Percentiles rank a stretch among this genome's conserved stretches.
Evolutionary conservation across 2,113 vertebrate genomes (phyloP).

Genomic region (Neomonachus schauinslandi): DNA sequence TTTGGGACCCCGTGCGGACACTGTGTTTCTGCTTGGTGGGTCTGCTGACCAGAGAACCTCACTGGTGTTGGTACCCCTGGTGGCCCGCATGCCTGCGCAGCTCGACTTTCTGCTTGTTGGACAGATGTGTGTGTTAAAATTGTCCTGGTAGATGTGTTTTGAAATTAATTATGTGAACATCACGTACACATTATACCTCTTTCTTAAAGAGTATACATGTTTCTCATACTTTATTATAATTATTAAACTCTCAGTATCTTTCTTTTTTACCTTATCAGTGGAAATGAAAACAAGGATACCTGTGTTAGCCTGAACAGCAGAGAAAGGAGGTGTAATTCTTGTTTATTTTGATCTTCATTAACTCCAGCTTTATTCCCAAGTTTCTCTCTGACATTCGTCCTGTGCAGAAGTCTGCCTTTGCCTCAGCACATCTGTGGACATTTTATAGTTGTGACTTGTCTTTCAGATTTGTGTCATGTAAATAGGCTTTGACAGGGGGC

Average conservation of each 20-base stretch:
- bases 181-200: background rate
- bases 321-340: background rate
- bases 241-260: background rate
- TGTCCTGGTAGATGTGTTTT: background rate
- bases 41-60: background rate
- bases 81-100: background rate
- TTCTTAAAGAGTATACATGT: background rate
- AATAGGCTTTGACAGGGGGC: conserved; percentile 48
- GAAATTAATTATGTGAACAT: background rate
- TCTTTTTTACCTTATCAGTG: background rate
- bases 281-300: conserved; percentile 23
- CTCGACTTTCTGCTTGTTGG: background rate
- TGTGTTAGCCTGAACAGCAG: background rate
- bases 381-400: background rate
- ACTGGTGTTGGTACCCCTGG: background rate
- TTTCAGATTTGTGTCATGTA: conserved; percentile 66
- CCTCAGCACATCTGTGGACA: background rate
- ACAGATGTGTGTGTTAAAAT: background rate
- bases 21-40: background rate
- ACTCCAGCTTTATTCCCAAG: background rate
- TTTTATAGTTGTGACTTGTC: background rate
- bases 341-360: background rate
- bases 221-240: background rate
- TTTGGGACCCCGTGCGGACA: background rate
- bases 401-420: background rate